Conservation (phyloP, 2,797 vertebrate genomes). For the Chiloscyllium punctatum region DNA sequence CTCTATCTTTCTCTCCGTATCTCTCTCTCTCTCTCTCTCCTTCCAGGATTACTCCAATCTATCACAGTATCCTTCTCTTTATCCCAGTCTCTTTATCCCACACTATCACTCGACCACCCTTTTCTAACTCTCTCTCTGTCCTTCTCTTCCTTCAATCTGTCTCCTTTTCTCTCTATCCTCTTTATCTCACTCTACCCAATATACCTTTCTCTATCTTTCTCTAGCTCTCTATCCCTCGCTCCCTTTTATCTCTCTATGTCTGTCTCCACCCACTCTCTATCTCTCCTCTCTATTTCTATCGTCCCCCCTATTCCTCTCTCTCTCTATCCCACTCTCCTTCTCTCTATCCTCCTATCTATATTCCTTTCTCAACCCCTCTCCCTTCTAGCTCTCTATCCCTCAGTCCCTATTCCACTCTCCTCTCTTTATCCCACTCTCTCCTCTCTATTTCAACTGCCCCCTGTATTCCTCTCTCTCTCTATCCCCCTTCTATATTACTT, state of each 20-base stretch:
- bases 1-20: background rate
- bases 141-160: background rate
- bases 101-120: too few relatives aligned
- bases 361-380: background rate
- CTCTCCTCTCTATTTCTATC: background rate
- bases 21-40: background rate
- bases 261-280: background rate
- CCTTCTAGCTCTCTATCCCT: background rate
- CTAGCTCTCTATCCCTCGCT: too few relatives aligned
- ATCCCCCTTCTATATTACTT: too few relatives aligned
- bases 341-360: too few relatives aligned
- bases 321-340: background rate
- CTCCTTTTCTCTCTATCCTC: too few relatives aligned
- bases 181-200: background rate
- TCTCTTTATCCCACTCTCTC: fast-evolving
- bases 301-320: fast-evolving
- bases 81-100: background rate
- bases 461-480: background rate
- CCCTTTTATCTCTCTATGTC: background rate
- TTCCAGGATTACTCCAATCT: too few relatives aligned
- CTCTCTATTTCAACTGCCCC: background rate
- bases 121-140: background rate
- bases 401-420: fast-evolving
- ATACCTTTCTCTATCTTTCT: too few relatives aligned
- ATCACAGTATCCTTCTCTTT: background rate